Percentiles rank a stretch among this genome's conserved stretches.
These are phyloP conservation scores for Sebastes matsubarae DNA, from an alignment of 2,797 vertebrate species.

Conservation along the genomic window DNA sequence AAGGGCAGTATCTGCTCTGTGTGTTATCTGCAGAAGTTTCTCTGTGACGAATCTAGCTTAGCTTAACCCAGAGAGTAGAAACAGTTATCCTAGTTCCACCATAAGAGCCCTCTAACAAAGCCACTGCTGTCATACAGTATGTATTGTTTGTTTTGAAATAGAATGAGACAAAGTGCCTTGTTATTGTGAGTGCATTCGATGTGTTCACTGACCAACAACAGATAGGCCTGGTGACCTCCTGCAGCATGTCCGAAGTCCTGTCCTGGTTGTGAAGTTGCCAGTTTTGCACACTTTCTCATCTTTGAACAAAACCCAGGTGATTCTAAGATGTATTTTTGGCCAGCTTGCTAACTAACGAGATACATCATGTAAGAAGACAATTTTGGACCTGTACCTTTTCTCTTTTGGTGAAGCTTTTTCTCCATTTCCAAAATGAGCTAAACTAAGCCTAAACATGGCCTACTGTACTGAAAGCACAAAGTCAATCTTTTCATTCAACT, in stretches of 20 bases:
- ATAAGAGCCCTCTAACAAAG: background rate
- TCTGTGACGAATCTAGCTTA: too few species aligned
- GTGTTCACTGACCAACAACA: background rate
- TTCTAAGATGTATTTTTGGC: background rate
- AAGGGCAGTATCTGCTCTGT: background rate
- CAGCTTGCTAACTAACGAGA: background rate
- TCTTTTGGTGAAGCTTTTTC: background rate
- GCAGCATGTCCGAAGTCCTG: background rate
- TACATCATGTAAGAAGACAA: background rate
- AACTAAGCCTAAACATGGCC: background rate
- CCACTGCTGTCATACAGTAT: background rate
- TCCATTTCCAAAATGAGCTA: background rate
- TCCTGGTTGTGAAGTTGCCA: background rate
- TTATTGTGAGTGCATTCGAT: background rate
- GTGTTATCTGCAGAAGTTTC: background rate
- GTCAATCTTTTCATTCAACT: background rate
- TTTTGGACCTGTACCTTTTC: background rate
- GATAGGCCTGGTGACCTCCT: background rate
- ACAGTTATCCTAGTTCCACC: background rate
- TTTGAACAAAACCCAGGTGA: background rate
- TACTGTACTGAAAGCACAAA: background rate
- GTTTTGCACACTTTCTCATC: background rate
- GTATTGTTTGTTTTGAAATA: background rate
- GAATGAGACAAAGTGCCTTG: too few species aligned
- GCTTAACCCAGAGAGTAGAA: too few species aligned